phyloP scores from a whole-genome alignment of 92 coral and sea anemone species.

The Porites divaricata region DNA sequence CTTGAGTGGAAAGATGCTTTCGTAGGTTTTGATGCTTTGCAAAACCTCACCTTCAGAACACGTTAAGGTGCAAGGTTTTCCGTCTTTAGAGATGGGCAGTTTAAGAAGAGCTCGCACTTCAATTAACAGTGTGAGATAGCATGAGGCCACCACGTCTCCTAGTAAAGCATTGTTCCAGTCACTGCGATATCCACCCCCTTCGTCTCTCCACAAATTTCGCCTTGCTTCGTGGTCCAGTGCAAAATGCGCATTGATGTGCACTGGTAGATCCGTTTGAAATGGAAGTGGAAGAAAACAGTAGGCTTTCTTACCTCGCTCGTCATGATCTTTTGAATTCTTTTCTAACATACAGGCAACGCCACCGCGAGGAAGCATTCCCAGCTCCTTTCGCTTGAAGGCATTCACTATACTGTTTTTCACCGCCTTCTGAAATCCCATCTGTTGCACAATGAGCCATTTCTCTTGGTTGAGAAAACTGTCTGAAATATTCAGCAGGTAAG shows the following conservation, averaged over 20 bases:
- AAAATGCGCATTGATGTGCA: conserved; percentile 76
- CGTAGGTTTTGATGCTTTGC: conserved; percentile 35
- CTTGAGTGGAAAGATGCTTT: conserved; percentile 48
- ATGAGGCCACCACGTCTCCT: no score
- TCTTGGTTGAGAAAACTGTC: conserved; percentile 54
- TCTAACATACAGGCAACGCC: conserved; percentile 71
- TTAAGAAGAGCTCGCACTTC: conserved; percentile 40
- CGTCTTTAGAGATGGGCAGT: not conserved
- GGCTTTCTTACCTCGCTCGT: conserved; percentile 42
- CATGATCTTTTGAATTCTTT: not conserved
- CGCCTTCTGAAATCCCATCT: conserved; percentile 62
- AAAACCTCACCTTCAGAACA: conserved; percentile 12
- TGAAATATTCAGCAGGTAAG: conserved; percentile 52
- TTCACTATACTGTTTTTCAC: not conserved
- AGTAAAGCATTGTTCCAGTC: no score
- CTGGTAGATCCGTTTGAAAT: not conserved
- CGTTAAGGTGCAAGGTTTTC: not conserved
- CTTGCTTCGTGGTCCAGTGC: conserved; percentile 68
- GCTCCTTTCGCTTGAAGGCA: conserved; percentile 51
- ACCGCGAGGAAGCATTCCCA: conserved; percentile 82
- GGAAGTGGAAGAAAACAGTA: conserved; percentile 83
- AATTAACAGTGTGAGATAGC: not conserved
- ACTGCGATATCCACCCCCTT: no score
- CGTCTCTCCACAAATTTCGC: no score
- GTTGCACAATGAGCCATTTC: conserved; percentile 75